Conservation (phyloP, 2,113 vertebrate species). For the Aldabrachelys gigantea region DNA sequence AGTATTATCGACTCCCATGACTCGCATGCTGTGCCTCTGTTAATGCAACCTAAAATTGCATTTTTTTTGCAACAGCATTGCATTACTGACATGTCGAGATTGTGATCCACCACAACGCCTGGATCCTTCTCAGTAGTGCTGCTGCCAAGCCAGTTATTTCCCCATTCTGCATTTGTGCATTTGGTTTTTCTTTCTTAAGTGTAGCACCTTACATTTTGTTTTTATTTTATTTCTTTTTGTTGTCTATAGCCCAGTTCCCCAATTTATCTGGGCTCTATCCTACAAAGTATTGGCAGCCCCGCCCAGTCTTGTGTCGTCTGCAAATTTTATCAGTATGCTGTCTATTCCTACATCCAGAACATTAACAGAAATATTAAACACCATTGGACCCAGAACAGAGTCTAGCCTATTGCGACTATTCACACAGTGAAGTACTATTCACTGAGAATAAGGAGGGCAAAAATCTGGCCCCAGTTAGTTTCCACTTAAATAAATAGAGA, state of each 20-base stretch:
- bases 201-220: background rate
- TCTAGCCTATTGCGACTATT: background rate
- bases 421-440: conserved; percentile 1
- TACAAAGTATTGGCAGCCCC: background rate
- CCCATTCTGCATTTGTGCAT: background rate
- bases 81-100: background rate
- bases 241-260: background rate
- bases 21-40: background rate
- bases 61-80: background rate
- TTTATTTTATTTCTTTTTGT: background rate
- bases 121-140: background rate
- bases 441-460: conserved; percentile 54
- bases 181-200: background rate
- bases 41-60: background rate
- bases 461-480: conserved; percentile 52
- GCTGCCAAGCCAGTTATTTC: background rate
- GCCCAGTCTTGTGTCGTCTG: background rate
- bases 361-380: background rate
- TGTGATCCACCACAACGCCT: background rate
- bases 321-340: background rate
- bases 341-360: background rate
- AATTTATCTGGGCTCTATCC: background rate
- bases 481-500: conserved; percentile 39
- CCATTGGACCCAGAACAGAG: background rate
- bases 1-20: background rate